phyloP scores from a whole-genome alignment of 2,797 vertebrate genomes.

The Phoeniculus purpureus region DNA sequence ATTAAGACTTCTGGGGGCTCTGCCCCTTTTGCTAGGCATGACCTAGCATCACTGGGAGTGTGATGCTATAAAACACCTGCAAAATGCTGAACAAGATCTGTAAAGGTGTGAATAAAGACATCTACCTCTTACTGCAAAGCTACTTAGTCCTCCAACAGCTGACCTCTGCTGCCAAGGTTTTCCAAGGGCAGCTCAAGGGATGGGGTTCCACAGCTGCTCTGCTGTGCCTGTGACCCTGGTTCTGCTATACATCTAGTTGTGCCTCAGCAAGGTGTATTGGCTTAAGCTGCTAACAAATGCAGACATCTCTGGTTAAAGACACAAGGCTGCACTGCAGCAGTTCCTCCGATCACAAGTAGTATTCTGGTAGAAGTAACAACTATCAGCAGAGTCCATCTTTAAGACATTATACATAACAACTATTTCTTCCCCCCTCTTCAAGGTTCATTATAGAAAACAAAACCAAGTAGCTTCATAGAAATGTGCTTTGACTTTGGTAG shows the following conservation, averaged over 20 bases:
- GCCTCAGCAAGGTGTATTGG: not conserved
- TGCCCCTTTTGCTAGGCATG: not conserved
- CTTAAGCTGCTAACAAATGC: not conserved
- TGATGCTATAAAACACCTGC: slow-evolving; percentile 13
- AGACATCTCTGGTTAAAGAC: not conserved
- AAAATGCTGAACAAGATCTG: slow-evolving; percentile 48
- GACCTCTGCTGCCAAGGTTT: not conserved
- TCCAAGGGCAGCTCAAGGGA: not conserved
- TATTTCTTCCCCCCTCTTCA: not conserved
- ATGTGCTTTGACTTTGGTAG: not conserved
- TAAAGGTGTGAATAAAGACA: slow-evolving; percentile 63
- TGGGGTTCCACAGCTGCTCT: not conserved
- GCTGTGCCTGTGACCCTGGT: not conserved
- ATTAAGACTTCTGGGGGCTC: not conserved
- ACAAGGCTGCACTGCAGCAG: not conserved
- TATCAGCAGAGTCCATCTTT: not conserved
- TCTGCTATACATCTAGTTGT: not conserved
- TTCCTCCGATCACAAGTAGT: not conserved
- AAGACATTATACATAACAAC: not conserved
- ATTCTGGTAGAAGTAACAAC: not conserved
- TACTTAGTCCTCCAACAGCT: not conserved
- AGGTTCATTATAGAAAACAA: not conserved
- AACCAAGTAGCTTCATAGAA: too few relatives aligned
- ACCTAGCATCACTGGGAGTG: not conserved
- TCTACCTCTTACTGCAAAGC: slow-evolving; percentile 72